Evolutionary conservation across 2,888 invertebrate species (phyloP), one percentile per base, ranked within the genome.

Genomic region (Brachyptera risi): DNA sequence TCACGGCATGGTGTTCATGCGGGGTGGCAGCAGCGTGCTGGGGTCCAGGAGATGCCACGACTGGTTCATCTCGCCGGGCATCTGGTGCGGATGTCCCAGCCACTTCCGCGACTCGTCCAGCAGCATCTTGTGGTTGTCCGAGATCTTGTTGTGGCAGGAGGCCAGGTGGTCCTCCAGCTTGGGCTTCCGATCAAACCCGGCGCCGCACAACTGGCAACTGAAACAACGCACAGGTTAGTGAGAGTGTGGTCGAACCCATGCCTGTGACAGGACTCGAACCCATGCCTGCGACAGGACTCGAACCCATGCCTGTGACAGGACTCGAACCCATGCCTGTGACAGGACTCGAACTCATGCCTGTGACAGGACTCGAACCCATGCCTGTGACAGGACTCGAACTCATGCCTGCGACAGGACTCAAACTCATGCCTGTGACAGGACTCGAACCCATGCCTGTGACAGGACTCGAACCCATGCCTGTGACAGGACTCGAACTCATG

Each of bases 101-200:
- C 68, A 68, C 58, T 68, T 67, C 42, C 67, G 61, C 19, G 59
- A 63, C 27, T 65, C 67, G 60, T 68, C 68, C 23, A 49, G 58
- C 42, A 63, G 62, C n/a, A 31, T 5, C 11, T 31, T 31, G 59
- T 27, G 31, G 19, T 54, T 38, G 17, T 64, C 63, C 9, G 44
- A 50, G 21, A 68, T 67, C 62, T 69, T 69, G 60, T 69, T 69
- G 65, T 73, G 72, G 44, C 66, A 67, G 58, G 67, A 67, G 5
- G 68, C 64, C 44, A 72, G 62, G 63, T 74, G 74, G 59, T 72
- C 70, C 44, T 73, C 70, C 31, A 73, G 65, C 65, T 71, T 72
- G 15, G 69, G 65, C 66, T 71, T 70, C 57, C 71, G 65, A 44
- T 71, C 69, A 50, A 71, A 74, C 3, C 64, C 63, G 23, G 66